Evolutionary conservation across 53 echinoderm and acorn worm species (phyloP), one percentile per base, ranked within the genome.

Genomic region (Zoroaster sp.): DNA sequence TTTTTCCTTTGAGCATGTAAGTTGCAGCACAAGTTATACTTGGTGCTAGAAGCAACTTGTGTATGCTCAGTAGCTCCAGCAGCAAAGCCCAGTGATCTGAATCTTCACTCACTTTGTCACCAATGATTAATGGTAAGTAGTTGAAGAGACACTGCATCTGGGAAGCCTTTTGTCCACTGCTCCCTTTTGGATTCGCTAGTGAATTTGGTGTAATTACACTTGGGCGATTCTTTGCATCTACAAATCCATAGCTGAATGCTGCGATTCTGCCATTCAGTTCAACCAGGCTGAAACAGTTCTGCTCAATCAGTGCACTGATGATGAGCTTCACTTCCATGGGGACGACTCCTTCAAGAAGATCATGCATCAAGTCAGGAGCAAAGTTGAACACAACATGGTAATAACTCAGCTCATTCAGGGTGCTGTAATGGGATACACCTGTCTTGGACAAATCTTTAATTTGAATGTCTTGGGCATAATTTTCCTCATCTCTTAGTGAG

Each of bases 141-240:
- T 65, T 28, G 13, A 74, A n/a, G 33, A 92, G 31, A 46, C 92
- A 92, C 37, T 73, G 37, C 82, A 82, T 92, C 52, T 92, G 92
- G 6, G 92, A 41, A 23, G 92, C 88, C 33, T 43, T 92, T 35
- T 88, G 92, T n/a, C 92, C 92, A 81, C 88, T 92, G 23, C 88
- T 72, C 15, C 80, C 80, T 5, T 72, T 73, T 21, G 86, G 87
- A 30, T 87, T 87, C 15, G 35, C 20, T 5, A 87, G 28, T 32
- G 25, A 21, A 40, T 37, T 31, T 53, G 7, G 18, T n/a, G 65
- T 59, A 40, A 91, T 54, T 40, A 59, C 73, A 73, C 78, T 71
- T 23, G 92, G 88, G 38, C 41, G 36, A 63, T 91, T 91, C 52
- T 71, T 53, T 79, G 87, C 52, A 39, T 91, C 92, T 20, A 32